phyloP scores from a whole-genome alignment of 1,140 invertebrate species.

The Plectrocnemia conspersa region DNA sequence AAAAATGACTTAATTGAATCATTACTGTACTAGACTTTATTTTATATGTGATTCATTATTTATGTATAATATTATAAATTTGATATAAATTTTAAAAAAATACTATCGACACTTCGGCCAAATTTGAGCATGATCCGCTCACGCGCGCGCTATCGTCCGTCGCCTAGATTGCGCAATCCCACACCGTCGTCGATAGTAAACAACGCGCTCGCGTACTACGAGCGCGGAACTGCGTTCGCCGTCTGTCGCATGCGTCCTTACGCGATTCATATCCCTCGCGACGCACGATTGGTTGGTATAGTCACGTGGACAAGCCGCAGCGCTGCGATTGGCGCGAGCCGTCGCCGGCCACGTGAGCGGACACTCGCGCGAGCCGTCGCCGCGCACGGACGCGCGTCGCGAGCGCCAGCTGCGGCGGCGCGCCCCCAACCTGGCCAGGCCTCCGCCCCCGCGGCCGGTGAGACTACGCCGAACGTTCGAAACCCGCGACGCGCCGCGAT shows the following conservation, averaged over 20 bases:
- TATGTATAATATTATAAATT: no score
- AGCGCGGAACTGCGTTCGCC: slow-evolving; percentile 38
- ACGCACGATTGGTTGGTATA: slow-evolving; percentile 21
- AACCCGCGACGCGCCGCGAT: slow-evolving; percentile 6
- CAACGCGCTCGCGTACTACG: slow-evolving; percentile 42
- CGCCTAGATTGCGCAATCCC: not conserved
- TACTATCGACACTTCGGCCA: no score
- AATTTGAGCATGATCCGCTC: no score
- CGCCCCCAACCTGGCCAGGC: not conserved
- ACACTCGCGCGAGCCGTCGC: slow-evolving; percentile 30
- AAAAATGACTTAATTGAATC: no score
- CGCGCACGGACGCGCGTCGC: slow-evolving; percentile 44
- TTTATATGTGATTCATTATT: no score
- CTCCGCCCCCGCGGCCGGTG: slow-evolving; percentile 17
- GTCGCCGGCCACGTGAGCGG: slow-evolving; percentile 44
- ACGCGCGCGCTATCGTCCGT: no score
- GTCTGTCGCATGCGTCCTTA: slow-evolving; percentile 22
- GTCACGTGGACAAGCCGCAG: slow-evolving; percentile 19
- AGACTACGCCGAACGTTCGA: slow-evolving; percentile 9
- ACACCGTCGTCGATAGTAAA: no score
- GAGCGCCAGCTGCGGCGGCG: slow-evolving; percentile 43
- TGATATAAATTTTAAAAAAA: no score
- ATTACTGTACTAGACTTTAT: no score
- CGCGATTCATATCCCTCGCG: slow-evolving; percentile 41
- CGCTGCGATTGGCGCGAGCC: slow-evolving; percentile 41